phyloP scores from a whole-genome alignment of 2,888 invertebrate genomes.

The Eumacrocentrus americanus region DNA sequence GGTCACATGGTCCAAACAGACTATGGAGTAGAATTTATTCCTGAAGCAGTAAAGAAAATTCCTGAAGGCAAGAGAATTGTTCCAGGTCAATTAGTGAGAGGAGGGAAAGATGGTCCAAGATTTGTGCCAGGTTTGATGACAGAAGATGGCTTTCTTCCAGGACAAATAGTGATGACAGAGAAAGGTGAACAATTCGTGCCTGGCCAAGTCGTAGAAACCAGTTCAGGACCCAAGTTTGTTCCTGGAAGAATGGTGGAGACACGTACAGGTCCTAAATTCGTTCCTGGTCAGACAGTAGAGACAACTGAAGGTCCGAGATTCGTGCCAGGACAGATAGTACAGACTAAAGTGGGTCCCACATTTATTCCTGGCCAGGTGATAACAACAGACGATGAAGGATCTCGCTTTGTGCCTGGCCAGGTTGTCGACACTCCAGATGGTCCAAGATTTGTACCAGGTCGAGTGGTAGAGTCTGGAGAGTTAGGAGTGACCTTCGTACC shows the following conservation, averaged over 20 bases:
- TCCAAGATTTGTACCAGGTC: conserved; percentile 67
- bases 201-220: conserved; percentile 75
- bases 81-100: conserved; percentile 70
- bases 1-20: conserved; percentile 73
- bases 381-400: conserved; percentile 65
- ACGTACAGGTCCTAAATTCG: conserved; percentile 69
- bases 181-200: conserved; percentile 75
- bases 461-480: conserved; percentile 63
- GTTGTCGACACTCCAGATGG: conserved; percentile 76
- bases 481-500: conserved; percentile 62
- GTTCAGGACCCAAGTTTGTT: conserved; percentile 74
- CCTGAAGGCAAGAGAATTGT: conserved; percentile 68
- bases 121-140: conserved; percentile 75
- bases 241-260: conserved; percentile 80
- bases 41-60: conserved; percentile 62
- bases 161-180: conserved; percentile 73
- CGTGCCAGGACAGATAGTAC: conserved; percentile 79
- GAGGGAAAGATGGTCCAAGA: conserved; percentile 67
- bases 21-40: conserved; percentile 72
- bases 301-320: conserved; percentile 75
- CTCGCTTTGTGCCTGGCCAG: conserved; percentile 68
- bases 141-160: conserved; percentile 72
- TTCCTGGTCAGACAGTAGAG: conserved; percentile 76
- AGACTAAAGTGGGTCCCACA: conserved; percentile 76
- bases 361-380: conserved; percentile 82